These are phyloP conservation scores for Semnornis frantzii DNA, from an alignment of 2,113 vertebrate species.

Conservation along the genomic window DNA sequence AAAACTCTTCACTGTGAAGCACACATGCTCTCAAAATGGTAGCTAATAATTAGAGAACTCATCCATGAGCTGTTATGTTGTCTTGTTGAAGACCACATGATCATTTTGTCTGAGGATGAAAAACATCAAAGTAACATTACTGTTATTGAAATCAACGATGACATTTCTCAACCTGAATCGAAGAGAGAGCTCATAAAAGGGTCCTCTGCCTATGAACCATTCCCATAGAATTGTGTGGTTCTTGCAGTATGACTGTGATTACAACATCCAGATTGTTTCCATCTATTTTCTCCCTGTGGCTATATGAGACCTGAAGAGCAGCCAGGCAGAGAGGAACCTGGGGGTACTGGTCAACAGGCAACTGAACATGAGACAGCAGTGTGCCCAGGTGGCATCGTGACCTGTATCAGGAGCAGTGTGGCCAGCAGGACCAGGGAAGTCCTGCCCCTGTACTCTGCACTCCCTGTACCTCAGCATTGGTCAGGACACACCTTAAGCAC, in stretches of 20 bases:
- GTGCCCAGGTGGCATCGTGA: no score
- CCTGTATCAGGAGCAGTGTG: no score
- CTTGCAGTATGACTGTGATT: background rate
- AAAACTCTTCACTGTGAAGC: background rate
- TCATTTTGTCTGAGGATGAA: background rate
- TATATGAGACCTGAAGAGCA: background rate
- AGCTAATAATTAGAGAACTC: background rate
- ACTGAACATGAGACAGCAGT: no score
- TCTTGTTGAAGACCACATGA: background rate
- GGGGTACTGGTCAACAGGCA: no score
- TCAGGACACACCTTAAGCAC: no score
- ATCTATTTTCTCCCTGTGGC: background rate
- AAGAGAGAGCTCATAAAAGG: background rate
- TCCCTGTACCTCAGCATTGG: no score
- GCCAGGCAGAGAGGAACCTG: no score
- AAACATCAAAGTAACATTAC: background rate
- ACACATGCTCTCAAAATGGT: background rate
- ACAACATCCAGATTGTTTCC: background rate
- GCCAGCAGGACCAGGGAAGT: no score
- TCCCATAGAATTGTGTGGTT: background rate
- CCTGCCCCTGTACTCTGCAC: no score
- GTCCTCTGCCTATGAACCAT: background rate
- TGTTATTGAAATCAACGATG: background rate
- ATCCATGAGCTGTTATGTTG: background rate
- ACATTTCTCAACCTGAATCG: background rate